Conservation (phyloP, 2,797 vertebrate species). For the Tachyglossus aculeatus region DNA sequence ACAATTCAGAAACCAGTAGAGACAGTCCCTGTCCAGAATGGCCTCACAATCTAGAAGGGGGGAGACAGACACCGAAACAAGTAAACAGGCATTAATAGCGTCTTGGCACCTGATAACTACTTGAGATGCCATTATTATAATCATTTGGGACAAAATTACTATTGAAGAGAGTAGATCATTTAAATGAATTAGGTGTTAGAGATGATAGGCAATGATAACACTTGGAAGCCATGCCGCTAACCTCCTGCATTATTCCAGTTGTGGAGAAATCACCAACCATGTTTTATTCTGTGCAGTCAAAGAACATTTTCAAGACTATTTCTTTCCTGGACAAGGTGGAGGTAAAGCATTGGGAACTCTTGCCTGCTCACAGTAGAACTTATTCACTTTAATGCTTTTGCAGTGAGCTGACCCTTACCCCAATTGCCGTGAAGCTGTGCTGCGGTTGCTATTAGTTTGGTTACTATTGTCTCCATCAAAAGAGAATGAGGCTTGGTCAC, state of each 20-base stretch:
- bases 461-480: slow-evolving; percentile 52
- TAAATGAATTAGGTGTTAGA: too few species aligned
- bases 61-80: too few species aligned
- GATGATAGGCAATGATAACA: too few species aligned
- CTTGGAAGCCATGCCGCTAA: too few species aligned
- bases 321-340: slow-evolving; percentile 69
- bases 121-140: too few species aligned
- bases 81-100: too few species aligned
- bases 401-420: slow-evolving; percentile 50
- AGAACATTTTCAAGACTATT: slow-evolving; percentile 44
- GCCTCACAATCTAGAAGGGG: too few species aligned
- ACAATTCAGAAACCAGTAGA: too few species aligned
- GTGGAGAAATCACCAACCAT: slow-evolving; percentile 20
- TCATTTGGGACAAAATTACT: too few species aligned
- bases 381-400: slow-evolving; percentile 50
- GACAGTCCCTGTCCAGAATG: too few species aligned
- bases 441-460: slow-evolving; percentile 41
- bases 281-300: slow-evolving; percentile 53
- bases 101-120: too few species aligned
- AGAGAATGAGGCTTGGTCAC: slow-evolving; percentile 30
- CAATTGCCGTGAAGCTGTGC: slow-evolving; percentile 70
- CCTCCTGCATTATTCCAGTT: neutral
- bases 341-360: slow-evolving; percentile 59
- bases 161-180: too few species aligned
- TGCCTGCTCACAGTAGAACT: slow-evolving; percentile 41